These are phyloP conservation scores for Ditylenchus dipsaci DNA, from an alignment of 1,140 invertebrate genomes.

Conservation along the genomic window DNA sequence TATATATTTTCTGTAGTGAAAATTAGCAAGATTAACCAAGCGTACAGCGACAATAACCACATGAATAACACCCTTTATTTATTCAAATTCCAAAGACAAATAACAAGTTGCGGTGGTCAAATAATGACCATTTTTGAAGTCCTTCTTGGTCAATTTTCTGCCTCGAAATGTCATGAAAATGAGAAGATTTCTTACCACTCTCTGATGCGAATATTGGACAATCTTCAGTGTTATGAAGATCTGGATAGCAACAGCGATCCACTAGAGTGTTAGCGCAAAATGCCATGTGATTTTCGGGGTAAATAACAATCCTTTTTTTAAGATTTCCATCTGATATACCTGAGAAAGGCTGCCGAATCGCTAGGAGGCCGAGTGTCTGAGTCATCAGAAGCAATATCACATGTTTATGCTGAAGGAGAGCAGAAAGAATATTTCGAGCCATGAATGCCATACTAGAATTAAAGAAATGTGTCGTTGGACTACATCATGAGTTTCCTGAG, in stretches of 20 bases:
- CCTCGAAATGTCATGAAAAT: background rate
- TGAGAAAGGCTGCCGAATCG: background rate
- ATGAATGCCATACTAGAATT: slow-evolving; percentile 68
- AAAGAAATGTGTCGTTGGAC: slow-evolving; percentile 65
- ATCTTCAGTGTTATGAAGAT: slow-evolving; percentile 8
- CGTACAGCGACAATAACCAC: too few species aligned
- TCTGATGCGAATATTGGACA: background rate
- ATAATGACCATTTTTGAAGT: too few species aligned
- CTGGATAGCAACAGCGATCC: background rate
- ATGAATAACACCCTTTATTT: too few species aligned
- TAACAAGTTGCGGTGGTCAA: too few species aligned
- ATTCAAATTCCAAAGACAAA: too few species aligned
- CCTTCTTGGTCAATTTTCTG: too few species aligned
- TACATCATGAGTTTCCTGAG: slow-evolving; percentile 80
- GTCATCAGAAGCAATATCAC: slow-evolving; percentile 47
- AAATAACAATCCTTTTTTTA: background rate
- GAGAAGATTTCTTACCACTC: background rate
- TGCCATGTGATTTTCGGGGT: background rate
- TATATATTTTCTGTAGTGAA: too few species aligned
- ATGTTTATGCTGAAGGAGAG: slow-evolving; percentile 83
- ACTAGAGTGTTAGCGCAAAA: slow-evolving; percentile 4
- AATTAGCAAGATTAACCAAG: too few species aligned
- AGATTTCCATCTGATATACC: slow-evolving; percentile 20
- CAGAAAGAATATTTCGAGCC: slow-evolving; percentile 73
- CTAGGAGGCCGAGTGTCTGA: background rate